A percentile compares a stretch with the other conserved stretches of the same genome.
phyloP scores from a whole-genome alignment of 2,797 vertebrate genomes.

The Anguilla megastoma region DNA sequence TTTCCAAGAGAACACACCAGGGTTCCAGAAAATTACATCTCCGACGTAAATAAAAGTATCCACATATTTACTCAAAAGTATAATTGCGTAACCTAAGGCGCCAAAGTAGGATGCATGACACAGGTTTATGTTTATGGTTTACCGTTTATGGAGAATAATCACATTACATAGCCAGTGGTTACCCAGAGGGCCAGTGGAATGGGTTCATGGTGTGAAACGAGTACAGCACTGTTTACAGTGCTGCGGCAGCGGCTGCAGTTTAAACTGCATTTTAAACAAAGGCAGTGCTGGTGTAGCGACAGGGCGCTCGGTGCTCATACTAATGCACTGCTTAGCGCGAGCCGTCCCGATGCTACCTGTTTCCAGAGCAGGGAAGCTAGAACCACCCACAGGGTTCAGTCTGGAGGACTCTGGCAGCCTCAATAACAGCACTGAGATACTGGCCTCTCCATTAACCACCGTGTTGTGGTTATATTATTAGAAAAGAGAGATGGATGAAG shows the following conservation, averaged over 20 bases:
- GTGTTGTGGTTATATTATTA: constrained; percentile 68
- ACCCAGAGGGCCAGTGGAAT: constrained; percentile 32
- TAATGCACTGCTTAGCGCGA: constrained; percentile 54
- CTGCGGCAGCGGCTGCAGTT: constrained; percentile 52
- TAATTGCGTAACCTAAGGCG: neutral
- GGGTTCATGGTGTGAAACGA: constrained; percentile 37
- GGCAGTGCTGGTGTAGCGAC: neutral
- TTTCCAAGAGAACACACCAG: neutral
- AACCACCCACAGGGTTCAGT: constrained; percentile 45
- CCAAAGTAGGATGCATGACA: neutral
- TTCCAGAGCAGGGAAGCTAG: constrained; percentile 49
- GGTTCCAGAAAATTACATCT: constrained; percentile 13
- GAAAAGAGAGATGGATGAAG: constrained; percentile 58
- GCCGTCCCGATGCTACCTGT: constrained; percentile 51
- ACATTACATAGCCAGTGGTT: constrained; percentile 31
- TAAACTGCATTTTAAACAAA: constrained; percentile 50
- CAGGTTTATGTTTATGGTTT: too few species aligned
- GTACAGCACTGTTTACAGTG: constrained; percentile 45
- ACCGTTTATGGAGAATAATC: constrained; percentile 42
- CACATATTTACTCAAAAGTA: neutral
- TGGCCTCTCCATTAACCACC: constrained; percentile 60
- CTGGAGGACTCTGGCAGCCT: constrained; percentile 58
- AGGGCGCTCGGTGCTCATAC: constrained; percentile 55
- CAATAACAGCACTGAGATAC: constrained; percentile 61
- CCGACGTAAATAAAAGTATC: neutral